These are phyloP conservation scores for Coendou prehensilis DNA, from an alignment of 2,797 vertebrate genomes.

Conservation along the genomic window DNA sequence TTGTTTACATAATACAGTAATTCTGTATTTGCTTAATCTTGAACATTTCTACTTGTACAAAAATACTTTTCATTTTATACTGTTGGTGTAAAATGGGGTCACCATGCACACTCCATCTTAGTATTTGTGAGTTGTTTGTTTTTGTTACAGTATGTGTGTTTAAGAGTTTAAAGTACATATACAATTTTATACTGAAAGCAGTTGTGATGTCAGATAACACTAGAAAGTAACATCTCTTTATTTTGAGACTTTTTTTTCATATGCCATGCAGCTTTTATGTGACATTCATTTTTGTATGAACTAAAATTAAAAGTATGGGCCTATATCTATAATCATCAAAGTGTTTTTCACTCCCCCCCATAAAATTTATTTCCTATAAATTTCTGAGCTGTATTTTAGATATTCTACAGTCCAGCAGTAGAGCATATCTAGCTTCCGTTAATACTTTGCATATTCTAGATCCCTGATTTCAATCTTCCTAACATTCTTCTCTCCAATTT, in stretches of 20 bases:
- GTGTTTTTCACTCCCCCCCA: neutral
- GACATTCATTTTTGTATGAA: neutral
- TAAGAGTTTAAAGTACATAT: neutral
- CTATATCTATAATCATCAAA: neutral
- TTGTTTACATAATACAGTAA: neutral
- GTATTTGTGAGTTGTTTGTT: neutral
- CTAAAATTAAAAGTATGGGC: neutral
- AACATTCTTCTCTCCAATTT: neutral
- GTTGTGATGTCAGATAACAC: neutral
- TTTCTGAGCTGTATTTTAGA: conserved; percentile 39
- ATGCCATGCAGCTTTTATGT: neutral
- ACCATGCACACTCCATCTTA: neutral
- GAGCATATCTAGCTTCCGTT: neutral
- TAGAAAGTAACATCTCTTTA: neutral
- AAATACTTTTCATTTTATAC: neutral
- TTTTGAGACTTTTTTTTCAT: neutral
- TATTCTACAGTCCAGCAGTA: neutral
- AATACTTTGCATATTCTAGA: neutral
- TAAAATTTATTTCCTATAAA: neutral
- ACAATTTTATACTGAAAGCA: neutral
- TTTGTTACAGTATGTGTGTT: neutral
- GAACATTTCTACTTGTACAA: neutral
- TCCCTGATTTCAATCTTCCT: neutral
- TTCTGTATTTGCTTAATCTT: conserved; percentile 13
- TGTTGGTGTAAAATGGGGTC: neutral